Evolutionary conservation across 2,888 invertebrate species (phyloP), one percentile per base, ranked within the genome.

Genomic region (Nysson spinosus): DNA sequence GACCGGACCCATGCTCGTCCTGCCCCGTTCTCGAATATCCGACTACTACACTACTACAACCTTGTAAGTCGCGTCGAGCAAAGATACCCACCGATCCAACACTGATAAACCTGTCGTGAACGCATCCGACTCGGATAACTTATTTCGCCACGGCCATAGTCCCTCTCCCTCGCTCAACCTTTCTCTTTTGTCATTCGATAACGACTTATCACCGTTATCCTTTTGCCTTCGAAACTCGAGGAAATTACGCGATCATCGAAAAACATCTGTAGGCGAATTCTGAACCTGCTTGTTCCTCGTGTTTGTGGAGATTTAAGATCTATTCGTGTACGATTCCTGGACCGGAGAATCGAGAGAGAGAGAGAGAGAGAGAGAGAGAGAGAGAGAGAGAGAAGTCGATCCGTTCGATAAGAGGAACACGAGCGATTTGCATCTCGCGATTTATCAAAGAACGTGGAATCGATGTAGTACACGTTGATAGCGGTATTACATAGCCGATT

Each of bases 401-500:
- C 30, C 49, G 20, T 35, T 43, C 71, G 50, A 55, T n/a, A 52
- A 35, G 39, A 14, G 19, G 56, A 16, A 44, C 50, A 30, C 40
- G 17, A 30, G 57, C 73, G 77, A 85, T 85, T 85, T 85, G 85
- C 84, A 84, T 83, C 81, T 76, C 78, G 77, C 80, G 83, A 84
- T 85, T 84, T 84, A 84, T 85, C 84, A 85, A 83, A 84, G 78
- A 80, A 80, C 81, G 81, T 83, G 82, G 80, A 79, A 81, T 84
- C 82, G 82, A 75, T 84, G 85, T 85, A 84, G 85, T 85, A 82
- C 83, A 85, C 83, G 85, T 82, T 85, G 85, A 85, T 85, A 85
- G 85, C 82, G 77, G 78, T 73, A 82, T 83, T 85, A 85, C 81
- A 77, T 72, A 79, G 74, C 74, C 82, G 83, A 85, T 85, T 85